Evolutionary conservation across 2,888 invertebrate genomes (phyloP).

Genomic region (Latrodectus elegans): DNA sequence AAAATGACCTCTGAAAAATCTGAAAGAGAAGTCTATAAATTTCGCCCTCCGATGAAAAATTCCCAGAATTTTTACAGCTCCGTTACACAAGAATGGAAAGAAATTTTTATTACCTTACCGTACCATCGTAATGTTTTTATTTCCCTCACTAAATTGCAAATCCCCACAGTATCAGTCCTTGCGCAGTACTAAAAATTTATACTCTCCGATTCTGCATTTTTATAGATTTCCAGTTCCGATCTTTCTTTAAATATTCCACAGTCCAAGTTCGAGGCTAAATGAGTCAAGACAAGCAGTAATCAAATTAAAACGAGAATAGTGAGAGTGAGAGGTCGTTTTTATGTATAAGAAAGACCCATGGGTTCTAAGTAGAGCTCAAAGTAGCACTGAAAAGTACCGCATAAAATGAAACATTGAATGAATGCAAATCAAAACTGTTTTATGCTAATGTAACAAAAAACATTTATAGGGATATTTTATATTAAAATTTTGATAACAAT

Average conservation of each 20-base stretch:
- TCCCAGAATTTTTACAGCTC: background rate
- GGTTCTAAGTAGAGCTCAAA: too few species aligned
- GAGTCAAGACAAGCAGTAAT: background rate
- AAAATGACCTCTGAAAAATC: background rate
- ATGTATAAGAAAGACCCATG: too few species aligned
- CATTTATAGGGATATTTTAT: too few species aligned
- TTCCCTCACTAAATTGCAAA: constrained; percentile 38
- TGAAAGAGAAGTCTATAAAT: background rate
- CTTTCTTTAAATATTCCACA: constrained; percentile 32
- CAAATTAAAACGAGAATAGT: background rate
- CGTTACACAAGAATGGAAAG: background rate
- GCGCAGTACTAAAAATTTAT: constrained; percentile 44
- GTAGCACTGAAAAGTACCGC: too few species aligned
- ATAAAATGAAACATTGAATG: too few species aligned
- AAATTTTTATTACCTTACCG: constrained; percentile 45
- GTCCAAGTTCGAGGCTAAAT: background rate
- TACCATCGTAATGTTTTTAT: constrained; percentile 58
- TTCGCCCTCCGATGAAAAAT: background rate
- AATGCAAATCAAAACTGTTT: too few species aligned
- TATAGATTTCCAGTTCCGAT: constrained; percentile 24
- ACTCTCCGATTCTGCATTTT: constrained; percentile 20
- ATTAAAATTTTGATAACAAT: too few species aligned
- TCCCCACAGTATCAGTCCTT: constrained; percentile 25
- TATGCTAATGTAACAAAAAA: too few species aligned
- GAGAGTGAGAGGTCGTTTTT: too few species aligned